Conservation (phyloP, 2,113 vertebrate genomes). For the Plotosus lineatus region DNA sequence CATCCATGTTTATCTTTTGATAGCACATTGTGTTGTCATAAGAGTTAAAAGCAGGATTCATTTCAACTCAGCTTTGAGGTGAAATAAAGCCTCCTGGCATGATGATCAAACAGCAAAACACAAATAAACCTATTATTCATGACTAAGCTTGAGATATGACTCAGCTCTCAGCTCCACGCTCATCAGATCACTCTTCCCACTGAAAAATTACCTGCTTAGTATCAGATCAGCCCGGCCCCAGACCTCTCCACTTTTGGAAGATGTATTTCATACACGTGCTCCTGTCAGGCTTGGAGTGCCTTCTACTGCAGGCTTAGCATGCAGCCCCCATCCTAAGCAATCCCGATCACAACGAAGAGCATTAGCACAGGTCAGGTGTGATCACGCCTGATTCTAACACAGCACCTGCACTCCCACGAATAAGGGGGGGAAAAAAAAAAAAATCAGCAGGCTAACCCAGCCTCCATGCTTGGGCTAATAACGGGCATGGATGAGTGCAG, state of each 20-base stretch:
- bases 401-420: slow-evolving; percentile 25
- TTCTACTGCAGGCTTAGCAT: slow-evolving; percentile 36
- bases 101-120: not conserved
- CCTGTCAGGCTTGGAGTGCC: not conserved
- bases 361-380: slow-evolving; percentile 46
- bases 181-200: not conserved
- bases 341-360: slow-evolving; percentile 51
- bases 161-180: not conserved
- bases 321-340: slow-evolving; percentile 44
- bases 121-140: not conserved
- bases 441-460: slow-evolving; percentile 8
- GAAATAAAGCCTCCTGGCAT: not conserved
- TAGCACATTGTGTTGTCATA: not conserved
- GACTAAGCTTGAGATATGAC: not conserved
- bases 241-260: not conserved
- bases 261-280: not conserved
- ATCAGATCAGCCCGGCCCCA: not conserved
- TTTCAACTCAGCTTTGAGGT: not conserved
- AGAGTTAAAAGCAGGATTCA: not conserved
- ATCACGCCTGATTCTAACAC: slow-evolving; percentile 41
- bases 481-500: not conserved
- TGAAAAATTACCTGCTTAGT: not conserved
- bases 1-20: not conserved
- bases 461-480: slow-evolving; percentile 2
- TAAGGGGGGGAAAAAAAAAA: no score